Base-by-base conservation (phyloP, 2,113 vertebrate genomes). In the Mirza zaza region DNA sequence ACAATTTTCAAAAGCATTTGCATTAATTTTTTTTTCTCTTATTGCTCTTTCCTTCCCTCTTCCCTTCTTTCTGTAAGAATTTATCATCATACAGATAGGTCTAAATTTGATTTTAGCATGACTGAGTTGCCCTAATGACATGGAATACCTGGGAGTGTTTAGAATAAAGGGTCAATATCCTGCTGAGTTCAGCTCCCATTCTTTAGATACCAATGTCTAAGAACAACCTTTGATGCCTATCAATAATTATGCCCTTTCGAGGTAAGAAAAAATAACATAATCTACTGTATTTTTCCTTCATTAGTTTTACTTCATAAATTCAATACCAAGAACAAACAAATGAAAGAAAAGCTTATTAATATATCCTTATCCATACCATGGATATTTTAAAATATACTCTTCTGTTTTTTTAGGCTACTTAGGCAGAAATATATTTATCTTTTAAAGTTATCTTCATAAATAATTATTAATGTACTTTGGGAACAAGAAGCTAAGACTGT, bases 1-100 rank as follows among this genome's bases (percentile, higher is more conserved):
- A 57, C 5, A 50, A n/a, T 71, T 90, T 90, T 68, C 27, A 94
- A 85, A 61, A 65, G 3, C 7, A 36, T 50, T 90, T 90, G 23
- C 8, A 21, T 77, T 63, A 86, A 42, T 89, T 15, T 48, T 3
- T n/a, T 39, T 48, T 0, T 36, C 5, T 77, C 82, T 52, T 27
- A 25, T 68, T 5, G 8, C 8, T 81, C 8, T 84, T 0, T 61
- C 18, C 34, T 75, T 39, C 42, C 36, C 17, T 32, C 1, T 15
- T 81, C 13, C 12, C 8, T 86, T 89, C 14, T 3, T 70, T 80
- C 23, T 82, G 3, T 87, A 42, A 75, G 10, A 39, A 83, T 68
- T 80, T 63, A 73, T 73, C 77, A 36, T 59, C 9, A 18, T 27
- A 5, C 42, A 3, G 25, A 0, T 29, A 82, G 45, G 13, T 59